Conservation (phyloP, 2,797 vertebrate species). For the Potorous gilbertii region DNA sequence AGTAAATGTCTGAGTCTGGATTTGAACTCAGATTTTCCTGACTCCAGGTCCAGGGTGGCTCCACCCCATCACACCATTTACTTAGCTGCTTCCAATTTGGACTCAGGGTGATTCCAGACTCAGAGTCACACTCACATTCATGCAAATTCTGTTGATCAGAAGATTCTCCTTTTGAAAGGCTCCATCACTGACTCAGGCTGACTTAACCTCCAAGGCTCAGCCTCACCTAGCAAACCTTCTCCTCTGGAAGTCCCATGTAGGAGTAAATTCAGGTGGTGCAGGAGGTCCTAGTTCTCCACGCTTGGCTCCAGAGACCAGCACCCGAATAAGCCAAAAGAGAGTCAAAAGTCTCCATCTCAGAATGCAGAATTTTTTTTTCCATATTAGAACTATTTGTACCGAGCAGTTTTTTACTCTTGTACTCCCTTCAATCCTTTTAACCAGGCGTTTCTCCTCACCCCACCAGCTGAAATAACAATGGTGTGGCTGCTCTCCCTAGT, state of each 20-base stretch:
- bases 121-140: neutral
- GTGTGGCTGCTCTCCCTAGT: slow-evolving; percentile 44
- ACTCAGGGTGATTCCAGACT: neutral
- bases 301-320: neutral
- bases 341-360: neutral
- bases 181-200: neutral
- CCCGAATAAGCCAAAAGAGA: neutral
- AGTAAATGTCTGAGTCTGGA: neutral
- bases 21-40: neutral
- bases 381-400: slow-evolving; percentile 20
- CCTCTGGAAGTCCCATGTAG: neutral
- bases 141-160: neutral
- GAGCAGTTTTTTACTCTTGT: slow-evolving; percentile 38
- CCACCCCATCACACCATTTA: neutral
- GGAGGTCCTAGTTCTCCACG: neutral
- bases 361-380: neutral
- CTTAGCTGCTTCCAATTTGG: neutral
- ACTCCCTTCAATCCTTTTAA: slow-evolving; percentile 47
- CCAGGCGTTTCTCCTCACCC: slow-evolving; percentile 33
- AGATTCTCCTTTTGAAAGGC: neutral
- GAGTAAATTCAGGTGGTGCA: neutral
- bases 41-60: neutral
- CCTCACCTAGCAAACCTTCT: neutral
- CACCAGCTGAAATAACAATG: slow-evolving; percentile 80
- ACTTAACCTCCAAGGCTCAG: neutral